Evolutionary conservation across 2,888 invertebrate genomes (phyloP).

Genomic region (Spisula solida): DNA sequence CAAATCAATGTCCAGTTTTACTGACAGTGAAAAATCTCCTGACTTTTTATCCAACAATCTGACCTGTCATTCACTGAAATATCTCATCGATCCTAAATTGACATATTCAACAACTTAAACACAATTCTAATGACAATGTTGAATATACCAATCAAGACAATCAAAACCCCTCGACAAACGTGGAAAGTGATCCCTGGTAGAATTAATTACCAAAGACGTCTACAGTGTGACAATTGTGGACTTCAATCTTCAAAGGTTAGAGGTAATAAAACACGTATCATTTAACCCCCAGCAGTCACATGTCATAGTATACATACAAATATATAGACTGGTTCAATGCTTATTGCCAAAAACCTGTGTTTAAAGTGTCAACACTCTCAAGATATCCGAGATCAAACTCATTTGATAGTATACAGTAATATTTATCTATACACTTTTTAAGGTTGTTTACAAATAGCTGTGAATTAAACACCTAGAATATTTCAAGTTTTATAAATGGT

Average conservation of each 20-base stretch:
- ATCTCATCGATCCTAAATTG: not conserved
- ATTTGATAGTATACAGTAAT: constrained; percentile 13
- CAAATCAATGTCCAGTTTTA: not conserved
- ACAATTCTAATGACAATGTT: not conserved
- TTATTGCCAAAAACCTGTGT: not conserved
- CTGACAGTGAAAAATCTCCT: not conserved
- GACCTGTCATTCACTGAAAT: not conserved
- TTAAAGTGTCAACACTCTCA: constrained; percentile 16
- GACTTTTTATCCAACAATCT: not conserved
- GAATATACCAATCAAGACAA: constrained; percentile 1
- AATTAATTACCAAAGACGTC: constrained; percentile 35
- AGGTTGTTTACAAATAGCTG: not conserved
- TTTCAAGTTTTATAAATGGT: not conserved
- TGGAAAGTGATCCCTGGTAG: constrained; percentile 24
- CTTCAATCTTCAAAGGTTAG: constrained; percentile 12
- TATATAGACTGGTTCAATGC: constrained; percentile 20
- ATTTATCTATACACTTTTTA: not conserved
- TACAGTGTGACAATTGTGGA: not conserved
- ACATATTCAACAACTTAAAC: constrained; percentile 6
- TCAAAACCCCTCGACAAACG: not conserved
- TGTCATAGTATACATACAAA: not conserved
- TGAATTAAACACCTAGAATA: not conserved
- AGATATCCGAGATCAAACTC: not conserved
- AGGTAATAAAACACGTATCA: constrained; percentile 16
- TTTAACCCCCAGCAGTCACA: constrained; percentile 29